A percentile compares a stretch with the other conserved stretches of the same genome.
Evolutionary conservation across 2,888 invertebrate species (phyloP).

Genomic region (Steinernema hermaphroditum): DNA sequence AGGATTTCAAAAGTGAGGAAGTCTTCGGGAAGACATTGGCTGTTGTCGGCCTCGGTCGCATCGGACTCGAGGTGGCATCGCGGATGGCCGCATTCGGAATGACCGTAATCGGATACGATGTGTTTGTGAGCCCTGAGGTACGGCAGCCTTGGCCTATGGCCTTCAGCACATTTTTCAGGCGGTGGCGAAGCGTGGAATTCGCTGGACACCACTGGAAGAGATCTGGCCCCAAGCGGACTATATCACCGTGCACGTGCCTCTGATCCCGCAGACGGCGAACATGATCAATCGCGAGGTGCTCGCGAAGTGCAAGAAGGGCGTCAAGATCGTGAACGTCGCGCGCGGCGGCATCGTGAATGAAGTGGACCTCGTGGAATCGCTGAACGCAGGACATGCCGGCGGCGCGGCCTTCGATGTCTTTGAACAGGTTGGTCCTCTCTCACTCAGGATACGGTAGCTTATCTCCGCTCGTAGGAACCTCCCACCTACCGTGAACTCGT

Average conservation of each 20-base stretch:
- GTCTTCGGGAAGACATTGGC: conserved; percentile 84
- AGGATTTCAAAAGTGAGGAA: conserved; percentile 73
- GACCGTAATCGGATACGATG: conserved; percentile 95
- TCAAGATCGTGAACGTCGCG: conserved; percentile 89
- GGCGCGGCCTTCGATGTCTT: conserved; percentile 95
- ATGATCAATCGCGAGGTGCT: conserved; percentile 68
- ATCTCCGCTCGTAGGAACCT: conserved; percentile 71
- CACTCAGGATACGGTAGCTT: background rate
- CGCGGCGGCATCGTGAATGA: conserved; percentile 94
- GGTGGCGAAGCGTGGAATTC: conserved; percentile 78
- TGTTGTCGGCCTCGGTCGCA: conserved; percentile 88
- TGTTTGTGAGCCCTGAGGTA: conserved; percentile 78
- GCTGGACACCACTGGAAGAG: conserved; percentile 79
- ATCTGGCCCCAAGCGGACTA: conserved; percentile 98
- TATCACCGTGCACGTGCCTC: conserved; percentile 93
- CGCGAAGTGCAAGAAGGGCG: conserved; percentile 81
- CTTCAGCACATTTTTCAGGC: conserved; percentile 68
- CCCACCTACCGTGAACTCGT: conserved; percentile 73
- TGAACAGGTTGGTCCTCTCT: conserved; percentile 76
- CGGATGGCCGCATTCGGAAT: conserved; percentile 95
- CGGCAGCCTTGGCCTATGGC: background rate
- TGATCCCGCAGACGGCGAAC: conserved; percentile 84
- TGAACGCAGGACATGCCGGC: conserved; percentile 81
- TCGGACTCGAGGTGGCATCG: conserved; percentile 89
- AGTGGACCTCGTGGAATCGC: conserved; percentile 78